Conservation (phyloP, 2,888 invertebrate genomes). For the Nineta flava region DNA sequence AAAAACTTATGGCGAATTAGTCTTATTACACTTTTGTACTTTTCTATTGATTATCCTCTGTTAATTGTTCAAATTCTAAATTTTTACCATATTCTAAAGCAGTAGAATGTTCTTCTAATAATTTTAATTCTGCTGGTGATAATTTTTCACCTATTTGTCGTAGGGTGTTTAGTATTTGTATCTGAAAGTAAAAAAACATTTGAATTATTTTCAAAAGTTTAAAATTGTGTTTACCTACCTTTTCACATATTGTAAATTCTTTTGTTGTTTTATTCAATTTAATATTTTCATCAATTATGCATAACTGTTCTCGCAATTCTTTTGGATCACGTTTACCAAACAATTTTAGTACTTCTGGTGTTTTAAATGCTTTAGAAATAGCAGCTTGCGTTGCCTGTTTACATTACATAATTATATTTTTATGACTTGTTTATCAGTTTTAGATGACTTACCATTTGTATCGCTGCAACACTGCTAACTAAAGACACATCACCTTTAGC, state of each 20-base stretch:
- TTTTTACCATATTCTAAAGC: constrained; percentile 24
- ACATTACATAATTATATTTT: no score
- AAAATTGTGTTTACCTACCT: constrained; percentile 19
- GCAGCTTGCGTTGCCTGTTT: constrained; percentile 53
- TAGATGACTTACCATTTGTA: constrained; percentile 38
- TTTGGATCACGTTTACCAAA: constrained; percentile 55
- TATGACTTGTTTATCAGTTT: no score
- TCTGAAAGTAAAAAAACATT: constrained; percentile 17
- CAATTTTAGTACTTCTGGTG: constrained; percentile 55
- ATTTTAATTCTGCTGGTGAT: constrained; percentile 28
- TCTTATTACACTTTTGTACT: background rate
- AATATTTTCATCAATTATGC: constrained; percentile 39
- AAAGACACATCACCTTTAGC: constrained; percentile 50
- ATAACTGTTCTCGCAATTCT: constrained; percentile 40
- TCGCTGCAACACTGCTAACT: constrained; percentile 43
- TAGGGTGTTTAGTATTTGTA: constrained; percentile 32
- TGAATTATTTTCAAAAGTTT: background rate
- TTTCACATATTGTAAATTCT: constrained; percentile 34
- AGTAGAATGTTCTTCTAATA: constrained; percentile 30
- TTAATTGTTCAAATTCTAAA: constrained; percentile 27
- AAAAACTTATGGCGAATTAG: background rate
- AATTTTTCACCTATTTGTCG: constrained; percentile 35
- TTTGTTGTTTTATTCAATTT: constrained; percentile 40
- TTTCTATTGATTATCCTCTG: background rate
- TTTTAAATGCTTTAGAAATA: constrained; percentile 56